Conservation (phyloP, 1,140 invertebrate genomes). For the Pteromalus puparum region DNA sequence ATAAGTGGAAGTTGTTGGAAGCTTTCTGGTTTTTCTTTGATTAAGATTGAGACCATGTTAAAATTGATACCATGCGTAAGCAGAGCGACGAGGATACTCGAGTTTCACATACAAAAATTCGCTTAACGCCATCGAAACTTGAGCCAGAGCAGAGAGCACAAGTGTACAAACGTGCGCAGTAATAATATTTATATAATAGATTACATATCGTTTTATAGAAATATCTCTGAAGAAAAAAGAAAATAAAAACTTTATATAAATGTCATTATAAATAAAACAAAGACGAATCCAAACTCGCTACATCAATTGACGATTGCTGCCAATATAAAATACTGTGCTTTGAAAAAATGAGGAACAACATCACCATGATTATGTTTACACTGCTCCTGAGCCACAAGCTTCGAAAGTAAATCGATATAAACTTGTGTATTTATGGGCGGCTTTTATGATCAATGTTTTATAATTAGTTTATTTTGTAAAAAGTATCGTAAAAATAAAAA, state of each 20-base stretch:
- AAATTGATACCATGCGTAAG: background rate
- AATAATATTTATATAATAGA: conserved; percentile 11
- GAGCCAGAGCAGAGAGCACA: conserved; percentile 44
- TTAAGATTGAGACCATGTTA: background rate
- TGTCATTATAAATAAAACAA: conserved; percentile 17
- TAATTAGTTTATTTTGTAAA: background rate
- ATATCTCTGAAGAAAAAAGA: conserved; percentile 1
- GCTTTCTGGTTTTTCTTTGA: conserved; percentile 23
- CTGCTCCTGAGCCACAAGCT: conserved; percentile 45
- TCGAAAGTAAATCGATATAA: conserved; percentile 37
- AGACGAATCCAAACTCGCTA: conserved; percentile 12
- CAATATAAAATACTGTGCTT: conserved; percentile 35
- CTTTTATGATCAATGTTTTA: background rate
- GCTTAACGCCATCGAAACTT: conserved; percentile 48
- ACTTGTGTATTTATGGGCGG: conserved; percentile 35
- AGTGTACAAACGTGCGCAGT: conserved; percentile 3
- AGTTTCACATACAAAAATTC: conserved; percentile 39
- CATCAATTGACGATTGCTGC: conserved; percentile 36
- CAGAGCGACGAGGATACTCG: background rate
- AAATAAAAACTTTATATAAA: conserved; percentile 39
- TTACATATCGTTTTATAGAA: conserved; percentile 21
- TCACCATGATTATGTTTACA: conserved; percentile 38
- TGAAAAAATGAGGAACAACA: conserved; percentile 34
- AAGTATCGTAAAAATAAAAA: background rate
- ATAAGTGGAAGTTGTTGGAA: conserved; percentile 39